Base-by-base conservation (phyloP, 2,113 vertebrate species). In the Microtus oregoni region DNA sequence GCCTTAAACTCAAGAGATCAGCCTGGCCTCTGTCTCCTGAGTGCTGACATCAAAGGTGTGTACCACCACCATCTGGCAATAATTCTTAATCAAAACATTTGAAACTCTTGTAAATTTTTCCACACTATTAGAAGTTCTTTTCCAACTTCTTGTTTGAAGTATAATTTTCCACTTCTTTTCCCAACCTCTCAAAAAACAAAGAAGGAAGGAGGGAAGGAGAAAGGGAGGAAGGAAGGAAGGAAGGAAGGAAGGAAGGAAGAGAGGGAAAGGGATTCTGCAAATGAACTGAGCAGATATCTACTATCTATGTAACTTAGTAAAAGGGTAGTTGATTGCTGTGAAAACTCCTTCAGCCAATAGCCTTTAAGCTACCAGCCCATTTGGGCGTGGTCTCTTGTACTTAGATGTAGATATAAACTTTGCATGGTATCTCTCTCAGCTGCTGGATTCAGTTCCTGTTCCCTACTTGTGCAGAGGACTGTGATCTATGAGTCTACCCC, bases 251-350 rank as follows among this genome's bases (percentile, higher is more conserved):
- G 44, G 44, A 8, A 47, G 47, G 47, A 1, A 47, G 47, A 1
- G 3, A 75, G 11, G 13, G 24, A 47, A 19, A 14, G 7, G 97
- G 98, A 98, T 98, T 99, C 99, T 98, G 99, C 99, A 99, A 92
- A 98, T 98, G 98, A 99, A 99, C 98, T 99, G 95, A 98, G 98
- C 98, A 99, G 99, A 99, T 98, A 99, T 99, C 99, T 99, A 98
- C 99, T 98, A 99, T 99, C 99, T 99, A 98, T 96, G 98, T 99
- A 99, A 99, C 98, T 99, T 99, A 99, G 99, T 99, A 99, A 99
- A 99, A 99, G 99, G 98, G 99, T 99, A 58, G 55, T 58, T 58
- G 55, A 58, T 58, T 58, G 55, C 55, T 58, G 17, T 20, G 55
- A 19, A 19, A 58, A 58, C 55, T 17, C 15, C 55, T 58, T 58